Conservation (phyloP, 1,140 invertebrate genomes). For the Drosophila rhopaloa region DNA sequence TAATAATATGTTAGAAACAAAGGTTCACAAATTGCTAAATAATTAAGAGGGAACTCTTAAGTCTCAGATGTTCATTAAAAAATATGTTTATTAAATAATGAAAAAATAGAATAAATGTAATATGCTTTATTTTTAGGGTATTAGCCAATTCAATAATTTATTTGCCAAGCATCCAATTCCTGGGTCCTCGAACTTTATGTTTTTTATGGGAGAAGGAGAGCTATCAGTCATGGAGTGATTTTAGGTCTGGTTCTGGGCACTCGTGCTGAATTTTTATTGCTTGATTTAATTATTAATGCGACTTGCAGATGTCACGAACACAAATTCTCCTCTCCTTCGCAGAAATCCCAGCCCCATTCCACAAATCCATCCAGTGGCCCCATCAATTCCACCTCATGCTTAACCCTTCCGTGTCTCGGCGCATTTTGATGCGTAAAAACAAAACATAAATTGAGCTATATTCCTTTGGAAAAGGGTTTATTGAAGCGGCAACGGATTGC, state of each 20-base stretch:
- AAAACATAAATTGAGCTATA: conserved; percentile 40
- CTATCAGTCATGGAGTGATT: conserved; percentile 29
- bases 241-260: conserved; percentile 45
- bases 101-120: not conserved
- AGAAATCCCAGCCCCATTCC: conserved; percentile 14
- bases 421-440: conserved; percentile 76
- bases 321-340: conserved; percentile 14
- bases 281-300: conserved; percentile 83
- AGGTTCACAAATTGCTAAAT: too few species aligned
- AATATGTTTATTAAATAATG: too few species aligned
- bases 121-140: not conserved
- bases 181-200: not conserved
- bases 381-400: conserved; percentile 57
- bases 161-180: conserved; percentile 11
- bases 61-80: too few species aligned
- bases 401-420: conserved; percentile 69
- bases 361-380: conserved; percentile 2
- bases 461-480: conserved; percentile 52
- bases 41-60: too few species aligned
- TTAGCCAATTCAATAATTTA: conserved; percentile 5
- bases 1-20: too few species aligned
- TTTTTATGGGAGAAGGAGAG: not conserved
- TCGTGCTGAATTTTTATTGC: conserved; percentile 83
- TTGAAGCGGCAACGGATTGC: conserved; percentile 76
- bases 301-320: conserved; percentile 82